These are phyloP conservation scores for Sycobia sp. DNA, from an alignment of 1,140 invertebrate genomes.

Conservation along the genomic window DNA sequence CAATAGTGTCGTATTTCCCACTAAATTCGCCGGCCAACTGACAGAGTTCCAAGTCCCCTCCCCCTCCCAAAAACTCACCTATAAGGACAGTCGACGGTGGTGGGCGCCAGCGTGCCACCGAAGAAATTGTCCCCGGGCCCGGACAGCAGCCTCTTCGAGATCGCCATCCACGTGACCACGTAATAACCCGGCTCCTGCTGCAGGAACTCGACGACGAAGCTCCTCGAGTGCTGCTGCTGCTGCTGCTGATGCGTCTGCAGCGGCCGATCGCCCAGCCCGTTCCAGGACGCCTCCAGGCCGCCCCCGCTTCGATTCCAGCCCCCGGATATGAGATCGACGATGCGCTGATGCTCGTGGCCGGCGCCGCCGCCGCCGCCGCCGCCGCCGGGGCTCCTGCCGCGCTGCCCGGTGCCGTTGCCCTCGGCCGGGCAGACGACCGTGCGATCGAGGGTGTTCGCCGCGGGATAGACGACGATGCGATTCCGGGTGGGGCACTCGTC, in stretches of 20 bases:
- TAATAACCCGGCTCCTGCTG: conserved; percentile 74
- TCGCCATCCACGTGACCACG: conserved; percentile 77
- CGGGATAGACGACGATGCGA: conserved; percentile 75
- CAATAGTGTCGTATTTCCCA: no score
- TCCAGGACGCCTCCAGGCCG: conserved; percentile 49
- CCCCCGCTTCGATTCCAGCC: conserved; percentile 68
- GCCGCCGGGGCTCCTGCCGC: conserved; percentile 45
- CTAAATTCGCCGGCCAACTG: no score
- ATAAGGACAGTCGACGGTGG: conserved; percentile 69
- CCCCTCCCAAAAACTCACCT: no score
- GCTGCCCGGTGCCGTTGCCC: conserved; percentile 38
- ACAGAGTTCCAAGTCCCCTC: no score
- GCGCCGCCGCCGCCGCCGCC: conserved; percentile 39
- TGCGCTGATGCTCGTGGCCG: conserved; percentile 48
- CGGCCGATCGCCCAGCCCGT: no score
- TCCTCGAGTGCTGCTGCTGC: conserved; percentile 64
- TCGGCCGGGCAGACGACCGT: conserved; percentile 71
- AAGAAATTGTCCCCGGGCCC: conserved; percentile 50
- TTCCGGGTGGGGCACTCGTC: conserved; percentile 71
- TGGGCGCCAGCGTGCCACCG: conserved; percentile 66
- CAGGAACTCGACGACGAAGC: conserved; percentile 74
- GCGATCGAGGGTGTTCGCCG: conserved; percentile 64
- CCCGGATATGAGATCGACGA: conserved; percentile 74
- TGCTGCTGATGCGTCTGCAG: conserved; percentile 13
- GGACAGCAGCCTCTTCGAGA: conserved; percentile 71